Base-by-base conservation (phyloP, 30 jellyfish, hydroid and myxozoan genomes). In the Aurelia sp. region DNA sequence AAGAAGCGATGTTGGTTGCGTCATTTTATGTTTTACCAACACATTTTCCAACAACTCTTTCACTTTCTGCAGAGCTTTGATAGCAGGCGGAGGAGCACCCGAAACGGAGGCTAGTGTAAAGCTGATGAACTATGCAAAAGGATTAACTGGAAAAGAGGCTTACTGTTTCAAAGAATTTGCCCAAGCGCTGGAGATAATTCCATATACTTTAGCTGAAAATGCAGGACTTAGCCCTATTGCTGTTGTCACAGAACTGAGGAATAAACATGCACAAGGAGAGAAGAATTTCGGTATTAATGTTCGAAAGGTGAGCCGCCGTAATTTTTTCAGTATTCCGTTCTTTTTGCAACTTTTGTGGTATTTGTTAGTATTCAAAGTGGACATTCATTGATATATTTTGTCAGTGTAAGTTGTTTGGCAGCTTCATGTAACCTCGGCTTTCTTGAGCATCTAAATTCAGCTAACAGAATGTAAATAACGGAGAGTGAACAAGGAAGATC, bases 41-140 rank as follows among this genome's bases (percentile, higher is more conserved):
- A 5, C 55, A 44, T 44, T 2, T 44, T 44, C 17, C 15, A 9
- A 44, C 55, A 44, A 44, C 13, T 44, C 55, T 5, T 44, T 44
- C 15, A 5, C 8, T 44, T 5, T 44, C 15, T 44, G 57, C 33
- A 95, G 99, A 65, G 99, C 99, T 10, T 76, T 96, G 76, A 72
- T 96, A 20, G 98, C 99, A 78, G 99, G 99, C n/a, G 99, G 99
- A 21, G 99, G 99, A 20, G 99, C 99, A 16, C 98, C 99, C 19
- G 99, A 96, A 78, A 88, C 80, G 44, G 96, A 96, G 77, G 85
- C 88, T 16, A 92, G 98, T 74, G 96, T 91, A 3, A 81, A 85
- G 68, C 80, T 96, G 75, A 67, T 85, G 89, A 89, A 88, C 57
- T 79, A 83, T 81, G 97, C 98, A 11, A 92, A 91, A 74, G 80